Evolutionary conservation across 2,888 invertebrate species (phyloP).

Genomic region (Strigamia maritima): DNA sequence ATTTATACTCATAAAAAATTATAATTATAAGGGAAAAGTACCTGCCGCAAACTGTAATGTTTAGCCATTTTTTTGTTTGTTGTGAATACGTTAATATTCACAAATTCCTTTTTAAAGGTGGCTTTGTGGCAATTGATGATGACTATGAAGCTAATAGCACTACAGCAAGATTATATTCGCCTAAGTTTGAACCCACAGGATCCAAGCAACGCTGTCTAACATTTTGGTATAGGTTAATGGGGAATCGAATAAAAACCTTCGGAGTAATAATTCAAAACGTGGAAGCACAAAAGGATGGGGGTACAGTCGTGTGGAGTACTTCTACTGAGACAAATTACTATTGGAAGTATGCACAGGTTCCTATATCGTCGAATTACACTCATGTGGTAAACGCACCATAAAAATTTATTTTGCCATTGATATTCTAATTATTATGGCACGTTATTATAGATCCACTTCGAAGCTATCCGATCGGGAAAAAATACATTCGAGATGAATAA

Average conservation of each 20-base stretch:
- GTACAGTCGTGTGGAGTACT: neutral
- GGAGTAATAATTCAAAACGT: neutral
- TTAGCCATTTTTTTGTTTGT: too few species aligned
- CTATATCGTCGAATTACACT: neutral
- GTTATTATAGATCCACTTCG: neutral
- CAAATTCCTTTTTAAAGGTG: too few species aligned
- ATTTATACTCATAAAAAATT: too few species aligned
- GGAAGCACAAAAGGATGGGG: neutral
- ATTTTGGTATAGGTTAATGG: neutral
- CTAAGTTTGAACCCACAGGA: neutral
- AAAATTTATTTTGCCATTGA: neutral
- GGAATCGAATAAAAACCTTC: neutral
- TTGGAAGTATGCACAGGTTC: neutral
- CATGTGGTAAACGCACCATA: neutral
- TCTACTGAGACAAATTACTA: neutral
- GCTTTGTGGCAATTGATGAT: neutral
- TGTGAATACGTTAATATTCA: too few species aligned
- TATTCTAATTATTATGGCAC: neutral
- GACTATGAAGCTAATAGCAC: neutral
- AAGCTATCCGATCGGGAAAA: neutral
- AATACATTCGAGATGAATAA: neutral
- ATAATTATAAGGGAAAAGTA: too few species aligned
- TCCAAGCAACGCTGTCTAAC: neutral
- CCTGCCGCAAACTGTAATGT: too few species aligned
- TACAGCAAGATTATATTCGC: neutral